Evolutionary conservation across 2,113 vertebrate species (phyloP), one percentile per base, ranked within the genome.

Genomic region (Catharus bicknelli): DNA sequence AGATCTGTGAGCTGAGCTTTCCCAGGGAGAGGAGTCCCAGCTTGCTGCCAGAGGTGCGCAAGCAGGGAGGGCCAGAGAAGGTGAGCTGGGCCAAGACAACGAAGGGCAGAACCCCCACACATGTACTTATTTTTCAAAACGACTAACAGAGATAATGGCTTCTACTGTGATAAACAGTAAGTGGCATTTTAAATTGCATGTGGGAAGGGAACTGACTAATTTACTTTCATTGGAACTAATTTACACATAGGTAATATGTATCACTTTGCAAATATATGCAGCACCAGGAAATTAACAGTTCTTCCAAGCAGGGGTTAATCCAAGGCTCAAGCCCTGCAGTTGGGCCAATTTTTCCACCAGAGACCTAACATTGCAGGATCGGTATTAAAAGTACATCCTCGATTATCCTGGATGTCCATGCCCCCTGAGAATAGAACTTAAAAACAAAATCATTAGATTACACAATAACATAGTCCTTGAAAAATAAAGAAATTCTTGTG

Each of bases 361-460:
- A 76, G 77, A 83, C 64, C n/a, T 70, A 59, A 55, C 51, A 66
- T 36, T 73, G 55, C 55, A 61, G 73, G 76, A 90, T 67, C 11
- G 0, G 77, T 61, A 87, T 38, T 75, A 86, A 94, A 84, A 81
- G 78, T 32, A 75, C 68, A 73, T 74, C 76, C 94, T 96, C 1
- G 15, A 95, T 95, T 91, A 90, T 69, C 51, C 55, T 63, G 57
- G 79, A 67, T 86, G 72, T 72, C 48, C 55, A 22, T 47, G 12
- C 47, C 61, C 38, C 80, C 58, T 59, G 89, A 92, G 95, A 91
- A 92, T 54, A 66, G 66, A 95, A 83, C 93, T 93, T 90, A 62
- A 87, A 94, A 96, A 68, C 95, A 87, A 94, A 95, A 94, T 67
- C 95, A 91, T 91, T 64, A 92, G 63, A 82, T 90, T 94, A 84